Evolutionary conservation across 2,113 vertebrate species (phyloP), one percentile per base, ranked within the genome.

Genomic region (Grammomys dolichurus): DNA sequence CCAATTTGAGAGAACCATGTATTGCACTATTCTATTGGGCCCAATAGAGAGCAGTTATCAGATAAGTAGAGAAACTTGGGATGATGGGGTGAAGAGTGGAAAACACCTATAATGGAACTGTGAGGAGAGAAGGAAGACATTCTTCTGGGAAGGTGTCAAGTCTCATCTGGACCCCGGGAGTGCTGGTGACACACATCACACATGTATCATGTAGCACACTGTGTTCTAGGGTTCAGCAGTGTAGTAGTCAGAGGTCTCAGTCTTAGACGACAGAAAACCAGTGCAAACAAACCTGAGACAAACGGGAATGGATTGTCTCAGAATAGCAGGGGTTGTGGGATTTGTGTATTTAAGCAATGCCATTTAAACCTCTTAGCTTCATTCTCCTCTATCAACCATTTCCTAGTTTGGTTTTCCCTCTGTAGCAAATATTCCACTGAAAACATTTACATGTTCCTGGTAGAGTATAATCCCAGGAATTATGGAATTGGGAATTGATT

Each of bases 401-500:
- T 75, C 28, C 89, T 60, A 69, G 78, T 26, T 58, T 36, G n/a
- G 14, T 7, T 88, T 16, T 92, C 7, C 5, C 17, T 77, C 69
- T 93, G 31, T 24, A 9, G 60, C 31, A 90, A 90, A 94, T 90
- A 90, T 95, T 72, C 20, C 40, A 89, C 14, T 31, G 7, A 26
- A 67, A 60, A 80, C 5, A 43, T 73, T 65, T 81, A n/a, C 51
- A 19, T 77, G 2, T 65, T 93, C 8, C 43, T 90, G 54, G 19
- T 43, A n/a, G n/a, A 48, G 43, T 76, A 48, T 16, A 91, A 67
- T 85, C 16, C 26, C 11, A 89, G 63, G 70, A 87, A 82, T 90
- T 1, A 54, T 3, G 78, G 40, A 26, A 54, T 80, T 84, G 60
- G 51, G 40, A 40, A 40, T 40, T 40, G 40, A 40, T 40, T 40